A percentile compares a stretch with the other conserved stretches of the same genome.
phyloP scores from a whole-genome alignment of 1,140 invertebrate genomes.

The Formica exsecta region DNA sequence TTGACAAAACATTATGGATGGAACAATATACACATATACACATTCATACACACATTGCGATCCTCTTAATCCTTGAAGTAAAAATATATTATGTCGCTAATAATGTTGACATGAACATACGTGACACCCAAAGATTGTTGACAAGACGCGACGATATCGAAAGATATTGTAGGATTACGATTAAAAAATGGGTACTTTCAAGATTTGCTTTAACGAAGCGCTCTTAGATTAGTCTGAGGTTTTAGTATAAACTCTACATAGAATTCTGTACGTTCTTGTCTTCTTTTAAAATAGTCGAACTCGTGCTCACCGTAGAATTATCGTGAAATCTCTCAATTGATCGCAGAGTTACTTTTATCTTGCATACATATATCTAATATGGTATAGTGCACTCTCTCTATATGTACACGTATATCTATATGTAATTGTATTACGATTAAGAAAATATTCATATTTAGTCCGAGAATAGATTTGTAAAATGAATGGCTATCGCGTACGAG shows the following conservation, averaged over 20 bases:
- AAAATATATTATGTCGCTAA: slow-evolving; percentile 21
- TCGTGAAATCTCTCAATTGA: slow-evolving; percentile 32
- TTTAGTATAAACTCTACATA: slow-evolving; percentile 21
- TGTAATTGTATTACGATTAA: slow-evolving; percentile 68
- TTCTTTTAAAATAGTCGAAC: slow-evolving; percentile 15
- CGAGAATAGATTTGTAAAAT: slow-evolving; percentile 63
- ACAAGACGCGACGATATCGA: slow-evolving; percentile 3
- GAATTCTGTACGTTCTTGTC: slow-evolving; percentile 23
- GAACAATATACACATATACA: not conserved
- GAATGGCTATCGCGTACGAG: slow-evolving; percentile 25
- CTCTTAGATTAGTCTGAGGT: not conserved
- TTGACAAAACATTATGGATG: slow-evolving; percentile 23
- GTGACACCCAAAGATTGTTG: slow-evolving; percentile 40
- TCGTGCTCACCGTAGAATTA: slow-evolving; percentile 26
- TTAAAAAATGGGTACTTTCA: slow-evolving; percentile 14
- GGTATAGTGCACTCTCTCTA: slow-evolving; percentile 44
- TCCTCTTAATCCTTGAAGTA: slow-evolving; percentile 20
- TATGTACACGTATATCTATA: slow-evolving; percentile 64
- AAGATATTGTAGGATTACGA: slow-evolving; percentile 11
- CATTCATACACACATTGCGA: not conserved
- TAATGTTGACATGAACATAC: slow-evolving; percentile 15
- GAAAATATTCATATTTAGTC: slow-evolving; percentile 73
- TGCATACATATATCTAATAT: slow-evolving; percentile 34
- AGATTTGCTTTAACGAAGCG: slow-evolving; percentile 32
- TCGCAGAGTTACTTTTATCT: slow-evolving; percentile 29